Percentiles rank a stretch among this genome's conserved stretches.
phyloP scores from a whole-genome alignment of 2,797 vertebrate genomes.

The Synaphobranchus kaupii region DNA sequence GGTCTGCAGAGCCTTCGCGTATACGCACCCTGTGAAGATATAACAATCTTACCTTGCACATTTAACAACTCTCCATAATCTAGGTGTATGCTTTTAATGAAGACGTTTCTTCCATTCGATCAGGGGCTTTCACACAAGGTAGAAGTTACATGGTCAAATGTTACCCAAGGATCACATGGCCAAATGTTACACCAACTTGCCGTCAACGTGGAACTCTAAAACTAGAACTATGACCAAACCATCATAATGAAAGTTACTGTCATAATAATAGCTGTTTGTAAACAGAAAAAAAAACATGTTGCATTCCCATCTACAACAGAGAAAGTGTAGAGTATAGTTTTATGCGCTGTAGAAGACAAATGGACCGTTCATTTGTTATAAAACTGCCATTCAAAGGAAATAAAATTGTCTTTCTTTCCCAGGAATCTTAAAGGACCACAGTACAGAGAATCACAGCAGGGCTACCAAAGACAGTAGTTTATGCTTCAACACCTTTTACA shows the following conservation, averaged over 20 bases:
- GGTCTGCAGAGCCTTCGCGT: slow-evolving; percentile 21
- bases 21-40: slow-evolving; percentile 22
- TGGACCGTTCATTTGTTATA: neutral
- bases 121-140: neutral
- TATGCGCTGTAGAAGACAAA: neutral
- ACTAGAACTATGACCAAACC: neutral
- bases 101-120: slow-evolving; percentile 33
- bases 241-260: neutral
- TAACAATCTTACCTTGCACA: slow-evolving; percentile 17
- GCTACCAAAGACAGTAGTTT: neutral
- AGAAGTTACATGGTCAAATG: neutral
- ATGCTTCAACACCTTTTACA: neutral
- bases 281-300: neutral
- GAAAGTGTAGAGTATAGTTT: neutral
- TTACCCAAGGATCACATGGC: too few species aligned
- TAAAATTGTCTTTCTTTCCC: neutral
- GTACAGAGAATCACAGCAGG: neutral
- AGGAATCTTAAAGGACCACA: neutral
- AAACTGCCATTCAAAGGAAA: neutral
- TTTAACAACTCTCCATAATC: slow-evolving; percentile 5
- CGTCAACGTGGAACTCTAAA: too few species aligned
- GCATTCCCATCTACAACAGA: neutral
- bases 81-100: slow-evolving; percentile 21
- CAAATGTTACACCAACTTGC: too few species aligned
- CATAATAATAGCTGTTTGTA: neutral